Evolutionary conservation across 2,888 invertebrate species (phyloP).

Genomic region (Monopis laevigella): DNA sequence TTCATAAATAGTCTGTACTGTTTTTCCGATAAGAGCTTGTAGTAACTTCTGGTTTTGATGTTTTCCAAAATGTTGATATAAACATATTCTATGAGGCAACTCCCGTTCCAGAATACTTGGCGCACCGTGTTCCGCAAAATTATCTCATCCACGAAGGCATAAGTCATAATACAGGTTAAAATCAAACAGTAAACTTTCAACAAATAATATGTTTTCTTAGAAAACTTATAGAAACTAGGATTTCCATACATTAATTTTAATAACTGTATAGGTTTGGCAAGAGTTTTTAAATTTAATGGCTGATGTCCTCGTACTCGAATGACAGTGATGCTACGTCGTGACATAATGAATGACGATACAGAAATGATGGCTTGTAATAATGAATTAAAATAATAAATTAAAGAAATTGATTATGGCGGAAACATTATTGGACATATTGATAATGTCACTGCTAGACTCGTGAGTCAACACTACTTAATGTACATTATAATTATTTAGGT

Average conservation of each 20-base stretch:
- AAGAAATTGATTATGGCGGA: too few relatives aligned
- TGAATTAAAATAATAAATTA: too few relatives aligned
- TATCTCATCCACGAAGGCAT: not conserved
- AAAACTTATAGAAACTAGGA: not conserved
- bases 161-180: not conserved
- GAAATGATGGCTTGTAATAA: too few relatives aligned
- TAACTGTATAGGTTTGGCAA: not conserved
- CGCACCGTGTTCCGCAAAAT: not conserved
- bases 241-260: not conserved
- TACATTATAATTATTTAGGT: too few relatives aligned
- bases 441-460: too few relatives aligned
- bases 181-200: not conserved
- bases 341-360: too few relatives aligned
- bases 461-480: too few relatives aligned
- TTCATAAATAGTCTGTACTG: not conserved
- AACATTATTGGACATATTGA: too few relatives aligned
- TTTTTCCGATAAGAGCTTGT: not conserved
- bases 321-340: too few relatives aligned
- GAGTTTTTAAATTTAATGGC: not conserved
- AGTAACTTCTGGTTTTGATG: not conserved
- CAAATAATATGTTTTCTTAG: not conserved
- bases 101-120: not conserved
- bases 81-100: not conserved
- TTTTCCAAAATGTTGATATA: not conserved
- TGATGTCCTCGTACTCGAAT: not conserved